Evolutionary conservation across 2,888 invertebrate genomes (phyloP).

Genomic region (Dexiosoma caninum): DNA sequence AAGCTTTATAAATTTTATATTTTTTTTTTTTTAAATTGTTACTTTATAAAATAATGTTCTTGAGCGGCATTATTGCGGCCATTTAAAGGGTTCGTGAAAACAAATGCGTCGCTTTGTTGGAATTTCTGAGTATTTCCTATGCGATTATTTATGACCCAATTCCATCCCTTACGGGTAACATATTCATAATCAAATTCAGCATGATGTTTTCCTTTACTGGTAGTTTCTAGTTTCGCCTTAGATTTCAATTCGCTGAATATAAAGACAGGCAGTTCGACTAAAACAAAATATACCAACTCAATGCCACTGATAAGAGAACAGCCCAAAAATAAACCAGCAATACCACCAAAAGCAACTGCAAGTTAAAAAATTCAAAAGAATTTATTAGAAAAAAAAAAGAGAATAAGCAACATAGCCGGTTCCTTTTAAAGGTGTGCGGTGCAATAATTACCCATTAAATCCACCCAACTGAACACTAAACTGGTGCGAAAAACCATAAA

Average conservation of each 20-base stretch:
- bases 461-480: conserved; percentile 78
- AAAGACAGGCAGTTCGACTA: conserved; percentile 70
- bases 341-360: conserved; percentile 79
- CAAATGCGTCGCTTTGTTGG: neutral
- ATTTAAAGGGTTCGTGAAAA: neutral
- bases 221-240: neutral
- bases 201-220: neutral
- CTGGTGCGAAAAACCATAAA: conserved; percentile 78
- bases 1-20: no score
- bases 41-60: neutral
- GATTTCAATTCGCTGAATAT: conserved; percentile 26
- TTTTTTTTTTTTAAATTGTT: no score
- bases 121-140: neutral
- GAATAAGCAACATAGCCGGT: no score
- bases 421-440: no score
- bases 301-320: conserved; percentile 78
- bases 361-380: neutral
- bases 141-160: conserved; percentile 17
- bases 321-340: conserved; percentile 79
- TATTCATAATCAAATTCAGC: rapidly evolving
- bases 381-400: no score
- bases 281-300: conserved; percentile 77
- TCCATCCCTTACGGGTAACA: neutral
- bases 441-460: conserved; percentile 76
- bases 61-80: neutral